Evolutionary conservation across 2,797 vertebrate genomes (phyloP).

Genomic region (Danio kyathit): DNA sequence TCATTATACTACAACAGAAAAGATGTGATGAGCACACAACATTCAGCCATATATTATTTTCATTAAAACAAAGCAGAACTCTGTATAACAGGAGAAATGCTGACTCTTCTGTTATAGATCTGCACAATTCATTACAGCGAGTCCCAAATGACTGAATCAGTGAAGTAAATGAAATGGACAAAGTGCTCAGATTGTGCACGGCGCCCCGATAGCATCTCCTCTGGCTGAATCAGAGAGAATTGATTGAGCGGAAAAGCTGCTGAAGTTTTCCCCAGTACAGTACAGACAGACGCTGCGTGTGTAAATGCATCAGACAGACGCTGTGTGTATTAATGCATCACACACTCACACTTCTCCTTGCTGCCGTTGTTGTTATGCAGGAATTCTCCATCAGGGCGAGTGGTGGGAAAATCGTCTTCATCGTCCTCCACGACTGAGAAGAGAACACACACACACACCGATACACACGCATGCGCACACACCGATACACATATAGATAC

Average conservation of each 20-base stretch:
- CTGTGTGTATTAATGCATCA: too few species aligned
- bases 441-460: constrained; percentile 2
- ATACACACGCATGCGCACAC: too few species aligned
- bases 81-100: background rate
- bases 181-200: background rate
- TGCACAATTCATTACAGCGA: background rate
- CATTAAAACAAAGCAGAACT: background rate
- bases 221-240: background rate
- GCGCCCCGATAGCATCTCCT: background rate
- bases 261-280: background rate
- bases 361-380: constrained; percentile 92
- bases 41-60: background rate
- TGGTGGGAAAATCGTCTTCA: constrained; percentile 92
- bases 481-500: too few species aligned
- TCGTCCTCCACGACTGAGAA: constrained; percentile 90
- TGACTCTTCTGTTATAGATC: background rate
- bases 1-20: background rate
- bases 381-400: constrained; percentile 88
- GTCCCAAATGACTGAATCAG: background rate
- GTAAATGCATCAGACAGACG: too few species aligned
- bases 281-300: background rate
- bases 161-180: background rate
- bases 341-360: constrained; percentile 93
- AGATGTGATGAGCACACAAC: background rate
- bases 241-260: background rate